Base-by-base conservation (phyloP, 2,113 vertebrate species). In the Pimephales promelas region DNA sequence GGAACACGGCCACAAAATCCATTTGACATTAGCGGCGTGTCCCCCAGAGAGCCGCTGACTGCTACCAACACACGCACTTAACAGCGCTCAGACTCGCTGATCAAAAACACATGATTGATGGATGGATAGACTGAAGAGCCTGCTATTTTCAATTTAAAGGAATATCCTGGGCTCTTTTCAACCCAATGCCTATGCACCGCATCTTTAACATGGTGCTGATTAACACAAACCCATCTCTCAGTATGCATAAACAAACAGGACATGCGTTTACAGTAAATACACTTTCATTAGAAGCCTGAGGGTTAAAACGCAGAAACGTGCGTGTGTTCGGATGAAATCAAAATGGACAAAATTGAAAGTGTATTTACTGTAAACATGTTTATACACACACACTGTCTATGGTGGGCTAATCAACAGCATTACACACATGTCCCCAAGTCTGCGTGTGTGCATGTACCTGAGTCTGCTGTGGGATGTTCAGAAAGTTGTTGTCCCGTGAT, bases 401-500 rank as follows among this genome's bases (percentile, higher is more conserved):
- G 40, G 31, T 45, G 18, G 47, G 28, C 34, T n/a, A 68, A 68
- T 40, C 20, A 40, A 40, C 34, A 68, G 64, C 64, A 40, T 5
- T 10, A 34, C 34, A 5, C 64, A 11, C 24, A 49, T 45, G 71
- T 76, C 47, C 6, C 31, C 54, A n/a, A 26, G 28, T 40, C 43
- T 47, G 56, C 22, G 28, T 61, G 47, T 56, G 20, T 61, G 16
- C 24, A 36, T 56, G 56, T 77, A 85, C 97, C 96, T 98, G 84
- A 56, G 87, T 84, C 96, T 96, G 97, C 94, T 97, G 87, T 97
- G 95, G 96, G 95, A 96, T 96, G 94, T 97, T 97, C 95, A 97
- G 95, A 97, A 98, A 98, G 97, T 98, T 97, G 96, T 96, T 94
- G 96, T 97, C 96, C 96, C 97, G 96, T 97, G 97, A 95, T 97